These are phyloP conservation scores for Drosophila kambysellisi DNA, from an alignment of 2,888 invertebrate genomes.

Conservation along the genomic window DNA sequence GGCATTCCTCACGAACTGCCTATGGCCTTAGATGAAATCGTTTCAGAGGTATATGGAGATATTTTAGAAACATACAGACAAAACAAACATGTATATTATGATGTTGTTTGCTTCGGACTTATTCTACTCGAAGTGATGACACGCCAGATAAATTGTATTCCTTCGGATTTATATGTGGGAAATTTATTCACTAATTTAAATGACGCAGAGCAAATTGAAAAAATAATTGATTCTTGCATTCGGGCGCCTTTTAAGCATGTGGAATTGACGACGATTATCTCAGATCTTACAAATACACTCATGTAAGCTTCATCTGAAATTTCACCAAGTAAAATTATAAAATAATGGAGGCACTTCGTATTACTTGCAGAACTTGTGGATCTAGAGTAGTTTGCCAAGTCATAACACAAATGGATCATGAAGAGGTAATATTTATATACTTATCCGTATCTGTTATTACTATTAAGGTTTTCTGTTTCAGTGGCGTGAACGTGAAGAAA, in stretches of 20 bases:
- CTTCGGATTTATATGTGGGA: rapidly evolving
- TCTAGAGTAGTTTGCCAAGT: background rate
- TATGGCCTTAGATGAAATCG: no score
- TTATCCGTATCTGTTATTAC: background rate
- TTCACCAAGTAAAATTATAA: background rate
- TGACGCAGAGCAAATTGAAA: background rate
- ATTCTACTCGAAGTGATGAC: conserved; percentile 2
- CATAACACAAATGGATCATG: background rate
- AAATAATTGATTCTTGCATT: background rate
- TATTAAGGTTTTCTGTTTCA: background rate
- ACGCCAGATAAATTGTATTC: background rate
- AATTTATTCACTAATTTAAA: background rate
- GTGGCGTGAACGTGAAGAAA: background rate
- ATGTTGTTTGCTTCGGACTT: no score
- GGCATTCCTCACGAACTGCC: no score
- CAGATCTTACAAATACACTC: conserved; percentile 1
- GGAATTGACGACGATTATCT: background rate
- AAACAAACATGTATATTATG: rapidly evolving
- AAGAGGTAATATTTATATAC: background rate
- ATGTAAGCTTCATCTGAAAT: background rate
- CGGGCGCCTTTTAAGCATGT: no score
- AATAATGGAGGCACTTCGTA: background rate
- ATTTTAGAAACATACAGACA: rapidly evolving
- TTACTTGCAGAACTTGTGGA: background rate
- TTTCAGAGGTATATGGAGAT: no score